Evolutionary conservation across 1,140 invertebrate species (phyloP).

Genomic region (Ectropis grisescens): DNA sequence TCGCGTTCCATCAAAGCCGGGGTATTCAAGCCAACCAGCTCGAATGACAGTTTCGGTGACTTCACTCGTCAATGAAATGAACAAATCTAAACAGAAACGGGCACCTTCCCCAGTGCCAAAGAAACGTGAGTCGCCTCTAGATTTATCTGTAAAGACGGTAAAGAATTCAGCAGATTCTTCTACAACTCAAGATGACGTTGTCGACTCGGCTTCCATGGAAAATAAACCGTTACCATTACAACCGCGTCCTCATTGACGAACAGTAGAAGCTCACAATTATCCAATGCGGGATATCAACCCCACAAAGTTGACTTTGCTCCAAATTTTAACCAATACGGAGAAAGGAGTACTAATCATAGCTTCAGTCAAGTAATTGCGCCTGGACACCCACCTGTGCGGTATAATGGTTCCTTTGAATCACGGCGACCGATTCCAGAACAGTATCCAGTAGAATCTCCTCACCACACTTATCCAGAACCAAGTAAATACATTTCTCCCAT

Average conservation of each 20-base stretch:
- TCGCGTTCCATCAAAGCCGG: constrained; percentile 36
- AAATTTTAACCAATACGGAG: constrained; percentile 72
- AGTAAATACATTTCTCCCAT: constrained; percentile 36
- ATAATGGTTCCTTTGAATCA: constrained; percentile 40
- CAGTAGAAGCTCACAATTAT: constrained; percentile 23
- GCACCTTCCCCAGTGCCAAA: constrained; percentile 78
- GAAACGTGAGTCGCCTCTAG: constrained; percentile 83
- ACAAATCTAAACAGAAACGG: constrained; percentile 63
- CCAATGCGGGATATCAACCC: constrained; percentile 43
- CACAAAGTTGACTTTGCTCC: constrained; percentile 80
- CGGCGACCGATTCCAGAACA: constrained; percentile 23
- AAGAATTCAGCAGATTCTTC: constrained; percentile 89
- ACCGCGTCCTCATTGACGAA: constrained; percentile 27
- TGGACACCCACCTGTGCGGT: constrained; percentile 23
- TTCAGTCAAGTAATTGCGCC: constrained; percentile 23
- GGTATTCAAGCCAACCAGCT: constrained; percentile 50
- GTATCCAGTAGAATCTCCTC: constrained; percentile 44
- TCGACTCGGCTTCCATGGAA: constrained; percentile 54
- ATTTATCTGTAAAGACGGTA: constrained; percentile 88
- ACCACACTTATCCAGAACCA: constrained; percentile 33
- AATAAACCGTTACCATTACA: constrained; percentile 45
- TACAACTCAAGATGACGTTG: constrained; percentile 79
- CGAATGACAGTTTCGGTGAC: constrained; percentile 65
- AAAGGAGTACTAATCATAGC: constrained; percentile 28
- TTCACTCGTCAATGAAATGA: constrained; percentile 63